phyloP scores from a whole-genome alignment of 1,140 invertebrate species.

The Zophobas morio region DNA sequence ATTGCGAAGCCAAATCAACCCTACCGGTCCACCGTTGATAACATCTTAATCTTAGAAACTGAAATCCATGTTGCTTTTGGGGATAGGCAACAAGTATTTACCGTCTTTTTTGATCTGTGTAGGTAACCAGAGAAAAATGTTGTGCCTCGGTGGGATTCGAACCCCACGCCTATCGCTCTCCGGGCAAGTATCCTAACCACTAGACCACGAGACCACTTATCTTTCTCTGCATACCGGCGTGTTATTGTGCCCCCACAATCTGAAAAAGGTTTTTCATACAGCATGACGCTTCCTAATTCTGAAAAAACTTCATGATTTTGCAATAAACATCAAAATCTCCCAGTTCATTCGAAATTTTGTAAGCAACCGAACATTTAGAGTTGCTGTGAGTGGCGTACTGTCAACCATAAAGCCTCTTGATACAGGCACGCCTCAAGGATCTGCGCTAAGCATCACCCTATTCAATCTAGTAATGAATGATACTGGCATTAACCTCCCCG shows the following conservation, averaged over 20 bases:
- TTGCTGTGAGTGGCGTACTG: slow-evolving; percentile 10
- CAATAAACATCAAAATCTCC: slow-evolving; percentile 37
- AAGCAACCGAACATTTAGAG: slow-evolving; percentile 30
- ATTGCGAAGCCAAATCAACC: slow-evolving; percentile 47
- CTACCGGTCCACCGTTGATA: slow-evolving; percentile 50
- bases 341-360: slow-evolving; percentile 47
- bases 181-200: no score
- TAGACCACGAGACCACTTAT: no score
- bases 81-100: slow-evolving; percentile 34
- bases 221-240: no score
- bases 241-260: not conserved
- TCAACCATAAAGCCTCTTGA: slow-evolving; percentile 24
- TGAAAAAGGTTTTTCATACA: not conserved
- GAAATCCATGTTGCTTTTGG: slow-evolving; percentile 45
- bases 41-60: slow-evolving; percentile 1
- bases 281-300: not conserved
- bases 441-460: slow-evolving; percentile 42
- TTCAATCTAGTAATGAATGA: slow-evolving; percentile 30
- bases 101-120: slow-evolving; percentile 46
- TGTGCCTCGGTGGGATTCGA: no score
- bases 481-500: slow-evolving; percentile 2
- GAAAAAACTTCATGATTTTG: slow-evolving; percentile 46
- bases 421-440: slow-evolving; percentile 43
- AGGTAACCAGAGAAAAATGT: no score
- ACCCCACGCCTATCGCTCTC: no score